Conservation (phyloP, 2,888 invertebrate species). For the Meandrusa payeni region DNA sequence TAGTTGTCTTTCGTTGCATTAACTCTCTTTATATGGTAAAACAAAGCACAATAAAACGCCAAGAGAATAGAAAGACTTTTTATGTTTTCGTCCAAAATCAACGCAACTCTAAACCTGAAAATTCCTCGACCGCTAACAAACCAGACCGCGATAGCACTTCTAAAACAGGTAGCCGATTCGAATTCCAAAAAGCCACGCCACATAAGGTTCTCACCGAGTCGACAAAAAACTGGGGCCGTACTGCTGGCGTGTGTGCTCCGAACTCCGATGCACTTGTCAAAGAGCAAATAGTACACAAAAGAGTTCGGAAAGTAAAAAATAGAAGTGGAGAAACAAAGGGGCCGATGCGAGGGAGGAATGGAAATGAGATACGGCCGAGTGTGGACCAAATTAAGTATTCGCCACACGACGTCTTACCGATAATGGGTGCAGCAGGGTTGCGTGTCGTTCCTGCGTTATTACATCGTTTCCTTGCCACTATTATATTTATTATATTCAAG, state of each 20-base stretch:
- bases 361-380: constrained; percentile 40
- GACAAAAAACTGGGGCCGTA: constrained; percentile 47
- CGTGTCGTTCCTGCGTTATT: constrained; percentile 18
- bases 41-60: no score
- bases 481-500: constrained; percentile 15
- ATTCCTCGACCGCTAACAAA: constrained; percentile 10
- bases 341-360: constrained; percentile 49
- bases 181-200: constrained; percentile 27
- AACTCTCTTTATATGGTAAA: no score
- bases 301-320: constrained; percentile 53
- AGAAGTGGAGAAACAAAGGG: constrained; percentile 64
- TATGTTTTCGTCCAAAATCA: background rate
- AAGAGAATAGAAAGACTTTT: no score
- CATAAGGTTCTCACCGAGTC: background rate
- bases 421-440: constrained; percentile 46
- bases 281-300: constrained; percentile 70
- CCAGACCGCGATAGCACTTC: constrained; percentile 26
- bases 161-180: constrained; percentile 31
- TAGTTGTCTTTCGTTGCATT: no score
- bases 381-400: constrained; percentile 64
- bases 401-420: constrained; percentile 48
- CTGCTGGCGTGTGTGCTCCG: constrained; percentile 62
- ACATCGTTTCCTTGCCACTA: constrained; percentile 6
- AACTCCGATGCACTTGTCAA: constrained; percentile 66
- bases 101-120: background rate